phyloP scores from a whole-genome alignment of 2,113 vertebrate genomes.

The Anser cygnoides region DNA sequence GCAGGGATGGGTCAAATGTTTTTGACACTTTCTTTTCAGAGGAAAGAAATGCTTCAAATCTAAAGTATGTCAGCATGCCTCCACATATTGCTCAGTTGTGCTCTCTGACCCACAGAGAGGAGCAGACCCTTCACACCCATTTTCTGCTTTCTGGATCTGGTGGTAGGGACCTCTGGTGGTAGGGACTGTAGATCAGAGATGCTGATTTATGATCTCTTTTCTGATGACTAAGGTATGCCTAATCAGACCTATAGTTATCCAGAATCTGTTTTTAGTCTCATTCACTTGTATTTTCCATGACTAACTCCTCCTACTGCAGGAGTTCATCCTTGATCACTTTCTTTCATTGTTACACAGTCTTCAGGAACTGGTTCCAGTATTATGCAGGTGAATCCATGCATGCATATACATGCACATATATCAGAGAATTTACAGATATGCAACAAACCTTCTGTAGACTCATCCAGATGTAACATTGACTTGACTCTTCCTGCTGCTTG shows the following conservation, averaged over 20 bases:
- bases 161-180: background rate
- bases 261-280: background rate
- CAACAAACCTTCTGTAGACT: background rate
- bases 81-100: background rate
- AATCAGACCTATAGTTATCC: background rate
- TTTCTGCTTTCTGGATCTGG: background rate
- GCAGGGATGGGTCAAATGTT: background rate
- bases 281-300: background rate
- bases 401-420: accelerated
- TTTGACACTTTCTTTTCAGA: background rate
- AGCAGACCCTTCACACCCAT: background rate
- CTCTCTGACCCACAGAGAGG: background rate
- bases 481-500: background rate
- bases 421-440: background rate
- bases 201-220: background rate
- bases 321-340: background rate
- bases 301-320: background rate
- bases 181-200: background rate
- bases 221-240: background rate
- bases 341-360: background rate
- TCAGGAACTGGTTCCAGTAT: background rate
- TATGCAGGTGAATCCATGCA: background rate
- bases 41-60: background rate
- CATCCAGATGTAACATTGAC: background rate
- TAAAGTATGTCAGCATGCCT: accelerated